Conservation (phyloP, 2,797 vertebrate genomes). For the Gallirallus australis region DNA sequence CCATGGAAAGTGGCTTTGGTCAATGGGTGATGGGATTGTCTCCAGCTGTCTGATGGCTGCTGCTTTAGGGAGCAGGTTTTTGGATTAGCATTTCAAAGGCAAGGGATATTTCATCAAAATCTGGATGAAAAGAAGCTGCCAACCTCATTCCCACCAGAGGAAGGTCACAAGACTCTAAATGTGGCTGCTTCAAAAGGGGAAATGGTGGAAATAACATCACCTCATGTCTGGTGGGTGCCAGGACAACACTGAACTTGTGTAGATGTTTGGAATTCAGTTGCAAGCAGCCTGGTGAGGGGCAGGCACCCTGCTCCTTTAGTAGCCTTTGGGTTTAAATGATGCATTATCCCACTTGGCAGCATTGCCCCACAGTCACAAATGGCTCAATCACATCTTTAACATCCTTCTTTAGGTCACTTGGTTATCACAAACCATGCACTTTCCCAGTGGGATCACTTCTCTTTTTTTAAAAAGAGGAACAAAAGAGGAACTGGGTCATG, state of each 20-base stretch:
- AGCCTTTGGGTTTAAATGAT: background rate
- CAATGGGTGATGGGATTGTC: rapidly evolving
- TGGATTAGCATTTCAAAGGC: rapidly evolving
- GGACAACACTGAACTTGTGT: background rate
- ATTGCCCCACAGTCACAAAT: background rate
- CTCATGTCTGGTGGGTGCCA: background rate
- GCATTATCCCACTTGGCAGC: background rate
- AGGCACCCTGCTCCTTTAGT: background rate
- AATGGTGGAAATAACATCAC: background rate
- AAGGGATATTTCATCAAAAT: background rate
- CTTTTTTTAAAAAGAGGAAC: background rate
- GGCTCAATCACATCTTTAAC: background rate
- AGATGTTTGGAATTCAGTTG: background rate
- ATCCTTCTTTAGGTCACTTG: slow-evolving; percentile 14
- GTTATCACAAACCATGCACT: rapidly evolving
- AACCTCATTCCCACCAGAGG: background rate
- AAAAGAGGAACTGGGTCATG: background rate
- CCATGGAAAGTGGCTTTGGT: background rate
- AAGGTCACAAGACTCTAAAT: background rate
- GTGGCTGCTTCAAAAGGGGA: background rate
- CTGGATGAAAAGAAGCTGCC: background rate
- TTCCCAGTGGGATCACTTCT: slow-evolving; percentile 33
- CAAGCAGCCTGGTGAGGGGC: background rate
- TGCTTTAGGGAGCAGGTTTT: background rate
- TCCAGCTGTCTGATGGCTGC: background rate